Evolutionary conservation across 1,140 invertebrate genomes (phyloP).

Genomic region (Heliothis virescens): DNA sequence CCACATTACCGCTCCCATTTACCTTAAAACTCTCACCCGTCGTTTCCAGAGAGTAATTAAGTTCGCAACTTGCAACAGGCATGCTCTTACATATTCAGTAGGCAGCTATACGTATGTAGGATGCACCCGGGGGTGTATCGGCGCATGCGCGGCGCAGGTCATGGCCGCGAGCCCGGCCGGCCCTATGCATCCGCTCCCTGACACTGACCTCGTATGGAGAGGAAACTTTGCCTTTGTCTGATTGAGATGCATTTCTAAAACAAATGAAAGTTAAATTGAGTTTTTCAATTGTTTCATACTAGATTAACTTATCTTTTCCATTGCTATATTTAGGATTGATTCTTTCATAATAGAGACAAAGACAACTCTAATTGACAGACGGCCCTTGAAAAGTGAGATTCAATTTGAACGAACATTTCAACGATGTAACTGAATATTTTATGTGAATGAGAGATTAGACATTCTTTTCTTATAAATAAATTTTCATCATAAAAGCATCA

Average conservation of each 20-base stretch:
- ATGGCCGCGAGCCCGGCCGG: background rate
- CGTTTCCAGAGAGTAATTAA: slow-evolving; percentile 26
- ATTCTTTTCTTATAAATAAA: too few species aligned
- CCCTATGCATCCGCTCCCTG: slow-evolving; percentile 29
- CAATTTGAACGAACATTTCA: too few species aligned
- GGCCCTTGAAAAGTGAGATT: too few species aligned
- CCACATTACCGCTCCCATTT: background rate
- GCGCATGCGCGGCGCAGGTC: slow-evolving; percentile 33
- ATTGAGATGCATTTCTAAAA: background rate
- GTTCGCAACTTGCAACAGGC: slow-evolving; percentile 35
- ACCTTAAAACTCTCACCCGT: background rate
- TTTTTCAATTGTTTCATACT: too few species aligned
- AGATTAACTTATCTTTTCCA: too few species aligned
- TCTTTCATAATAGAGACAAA: too few species aligned
- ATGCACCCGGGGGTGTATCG: slow-evolving; percentile 3
- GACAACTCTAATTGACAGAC: too few species aligned
- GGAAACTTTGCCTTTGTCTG: slow-evolving; percentile 14
- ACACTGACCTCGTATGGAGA: slow-evolving; percentile 32
- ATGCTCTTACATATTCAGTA: slow-evolving; percentile 23
- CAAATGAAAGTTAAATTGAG: too few species aligned
- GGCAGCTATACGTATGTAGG: background rate
- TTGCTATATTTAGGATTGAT: too few species aligned
- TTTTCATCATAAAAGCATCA: too few species aligned
- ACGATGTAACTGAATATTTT: too few species aligned
- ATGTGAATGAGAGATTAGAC: too few species aligned